These are phyloP conservation scores for Corythornis madagascariensis DNA, from an alignment of 2,113 vertebrate genomes.

Conservation along the genomic window DNA sequence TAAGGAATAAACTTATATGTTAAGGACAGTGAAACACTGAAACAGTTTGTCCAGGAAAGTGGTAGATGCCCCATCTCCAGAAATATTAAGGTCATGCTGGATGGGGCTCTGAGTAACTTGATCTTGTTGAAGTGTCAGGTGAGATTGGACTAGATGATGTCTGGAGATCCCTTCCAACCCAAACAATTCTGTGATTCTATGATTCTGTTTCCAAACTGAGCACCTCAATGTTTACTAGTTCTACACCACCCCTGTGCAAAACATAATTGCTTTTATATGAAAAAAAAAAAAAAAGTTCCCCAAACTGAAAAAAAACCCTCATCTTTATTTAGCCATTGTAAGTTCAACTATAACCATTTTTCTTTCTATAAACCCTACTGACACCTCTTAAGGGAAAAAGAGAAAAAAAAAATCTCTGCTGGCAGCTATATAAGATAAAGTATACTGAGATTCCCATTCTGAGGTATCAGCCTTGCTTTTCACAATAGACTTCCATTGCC, in stretches of 20 bases:
- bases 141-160: background rate
- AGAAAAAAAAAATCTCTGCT: background rate
- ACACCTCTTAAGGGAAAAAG: background rate
- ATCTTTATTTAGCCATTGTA: background rate
- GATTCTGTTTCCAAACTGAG: background rate
- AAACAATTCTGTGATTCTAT: background rate
- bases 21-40: background rate
- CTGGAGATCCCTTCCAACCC: background rate
- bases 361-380: background rate
- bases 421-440: background rate
- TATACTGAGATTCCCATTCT: background rate
- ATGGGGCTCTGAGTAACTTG: background rate
- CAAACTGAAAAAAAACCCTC: background rate
- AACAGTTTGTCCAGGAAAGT: background rate
- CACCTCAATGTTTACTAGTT: background rate
- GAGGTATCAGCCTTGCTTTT: background rate
- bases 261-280: background rate
- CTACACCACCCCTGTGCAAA: background rate
- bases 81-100: background rate
- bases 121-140: background rate
- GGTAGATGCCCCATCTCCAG: background rate
- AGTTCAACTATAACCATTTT: background rate
- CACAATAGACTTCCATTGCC: background rate
- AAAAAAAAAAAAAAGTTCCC: background rate
- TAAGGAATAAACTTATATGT: background rate